Percentiles rank a stretch among this genome's conserved stretches.
These are phyloP conservation scores for Kuschelorhynchus macadamiae DNA, from an alignment of 2,888 invertebrate species.

Conservation along the genomic window DNA sequence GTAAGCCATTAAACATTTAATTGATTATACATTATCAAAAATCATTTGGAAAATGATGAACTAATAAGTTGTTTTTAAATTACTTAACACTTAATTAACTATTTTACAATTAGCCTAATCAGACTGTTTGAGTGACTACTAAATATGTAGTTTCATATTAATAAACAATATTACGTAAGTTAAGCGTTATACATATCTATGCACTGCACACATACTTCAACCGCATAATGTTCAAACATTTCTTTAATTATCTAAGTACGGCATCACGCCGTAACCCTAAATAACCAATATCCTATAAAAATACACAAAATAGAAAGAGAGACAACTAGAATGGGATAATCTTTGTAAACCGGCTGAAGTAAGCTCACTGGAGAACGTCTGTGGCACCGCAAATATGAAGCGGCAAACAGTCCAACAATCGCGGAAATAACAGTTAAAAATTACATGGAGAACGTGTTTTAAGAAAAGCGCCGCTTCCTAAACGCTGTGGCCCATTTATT, in stretches of 20 bases:
- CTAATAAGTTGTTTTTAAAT: too few relatives aligned
- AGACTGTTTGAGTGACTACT: too few relatives aligned
- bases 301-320: conserved; percentile 62
- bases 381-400: conserved; percentile 53
- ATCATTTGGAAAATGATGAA: too few relatives aligned
- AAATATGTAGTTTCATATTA: too few relatives aligned
- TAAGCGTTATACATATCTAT: too few relatives aligned
- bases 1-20: too few relatives aligned
- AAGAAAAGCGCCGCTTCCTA: conserved; percentile 54
- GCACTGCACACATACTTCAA: too few relatives aligned
- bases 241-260: conserved; percentile 15
- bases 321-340: conserved; percentile 65
- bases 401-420: conserved; percentile 53
- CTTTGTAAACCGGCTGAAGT: conserved; percentile 65
- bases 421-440: conserved; percentile 34
- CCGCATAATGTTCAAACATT: conserved; percentile 18
- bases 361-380: conserved; percentile 59
- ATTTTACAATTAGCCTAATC: too few relatives aligned
- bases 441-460: conserved; percentile 33
- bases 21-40: too few relatives aligned
- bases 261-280: neutral
- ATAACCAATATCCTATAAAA: too few relatives aligned
- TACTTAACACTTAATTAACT: too few relatives aligned
- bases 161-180: too few relatives aligned
- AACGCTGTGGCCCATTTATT: conserved; percentile 49